Base-by-base conservation (phyloP, 2,113 vertebrate genomes). In the Geococcyx californianus region DNA sequence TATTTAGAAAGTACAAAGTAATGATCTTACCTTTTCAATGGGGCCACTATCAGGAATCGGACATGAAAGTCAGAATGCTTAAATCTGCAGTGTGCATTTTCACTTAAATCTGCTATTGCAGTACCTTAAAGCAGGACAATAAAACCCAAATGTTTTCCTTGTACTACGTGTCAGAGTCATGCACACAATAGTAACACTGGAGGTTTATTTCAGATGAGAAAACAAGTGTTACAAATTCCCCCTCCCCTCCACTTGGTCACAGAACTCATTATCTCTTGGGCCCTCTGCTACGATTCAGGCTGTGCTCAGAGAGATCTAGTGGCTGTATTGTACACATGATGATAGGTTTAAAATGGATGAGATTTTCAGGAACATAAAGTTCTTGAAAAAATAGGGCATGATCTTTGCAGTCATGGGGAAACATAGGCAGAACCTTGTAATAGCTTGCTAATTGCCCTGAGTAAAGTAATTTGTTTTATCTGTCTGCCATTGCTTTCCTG, bases 381-480 rank as follows among this genome's bases (percentile, higher is more conserved):
- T 97, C 94, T 97, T 97, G 7, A 42, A 93, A 96, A 98, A 98
- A 95, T 77, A 91, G 89, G 62, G 60, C 83, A 95, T 80, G 97
- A 93, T 96, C 95, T 94, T 92, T 96, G 86, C 89, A 94, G 88
- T 97, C 45, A 33, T 94, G 69, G 84, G 81, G 96, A 96, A 97
- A 94, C 81, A 84, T 44, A 89, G 69, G 84, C 94, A 98, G 96
- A 97, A 93, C 86, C 86, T 94, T 97, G 96, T 97, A 98, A 98
- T 93, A 78, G 26, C 76, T 97, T 96, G 70, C 85, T 98, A 97
- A 98, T 98, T 98, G 97, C 70, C n/a, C 86, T 19, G 62, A 96
- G 94, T 94, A 93, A 98, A 98, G 93, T 95, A 97, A 98, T 98
- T 98, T 98, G 93, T 97, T 97, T 98, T 97, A 98, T 97, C 97